Percentiles rank a stretch among this genome's conserved stretches.
Conservation (phyloP, 2,888 invertebrate genomes). For the Lobophora halterata region DNA sequence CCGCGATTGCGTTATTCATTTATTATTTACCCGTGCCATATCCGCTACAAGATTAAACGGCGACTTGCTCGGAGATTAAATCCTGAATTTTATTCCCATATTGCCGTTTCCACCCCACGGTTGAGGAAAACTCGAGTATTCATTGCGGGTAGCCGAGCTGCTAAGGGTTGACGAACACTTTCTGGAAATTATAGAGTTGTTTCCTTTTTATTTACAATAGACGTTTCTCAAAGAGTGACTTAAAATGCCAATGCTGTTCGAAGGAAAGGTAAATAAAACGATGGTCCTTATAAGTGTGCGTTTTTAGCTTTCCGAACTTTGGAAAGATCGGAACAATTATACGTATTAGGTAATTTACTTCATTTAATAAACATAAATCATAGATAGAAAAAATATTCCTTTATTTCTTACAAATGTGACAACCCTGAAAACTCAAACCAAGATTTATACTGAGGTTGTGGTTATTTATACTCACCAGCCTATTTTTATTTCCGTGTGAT, state of each 20-base stretch:
- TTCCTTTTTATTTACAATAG: no score
- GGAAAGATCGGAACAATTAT: no score
- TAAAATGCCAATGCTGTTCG: no score
- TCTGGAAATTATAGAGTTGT: no score
- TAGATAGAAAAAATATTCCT: slow-evolving; percentile 3
- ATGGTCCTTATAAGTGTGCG: no score
- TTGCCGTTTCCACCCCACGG: slow-evolving; percentile 69
- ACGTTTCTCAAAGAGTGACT: no score
- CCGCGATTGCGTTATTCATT: slow-evolving; percentile 69
- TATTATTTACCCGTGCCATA: slow-evolving; percentile 74
- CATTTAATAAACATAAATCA: background rate
- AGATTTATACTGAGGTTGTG: slow-evolving; percentile 70
- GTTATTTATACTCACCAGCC: slow-evolving; percentile 72
- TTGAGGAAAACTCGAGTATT: slow-evolving; percentile 75
- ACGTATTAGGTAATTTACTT: no score
- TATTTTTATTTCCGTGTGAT: slow-evolving; percentile 78
- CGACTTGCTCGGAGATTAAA: slow-evolving; percentile 75
- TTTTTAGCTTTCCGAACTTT: no score
- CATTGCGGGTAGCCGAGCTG: slow-evolving; percentile 68
- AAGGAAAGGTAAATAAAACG: no score
- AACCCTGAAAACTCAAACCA: slow-evolving; percentile 68
- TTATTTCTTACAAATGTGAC: slow-evolving; percentile 41
- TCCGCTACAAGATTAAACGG: slow-evolving; percentile 75
- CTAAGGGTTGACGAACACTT: slow-evolving; percentile 26
- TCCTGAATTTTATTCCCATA: slow-evolving; percentile 76